Percentiles rank a stretch among this genome's conserved stretches.
Evolutionary conservation across 2,888 invertebrate species (phyloP).

Genomic region (Tetheella fluctuosa): DNA sequence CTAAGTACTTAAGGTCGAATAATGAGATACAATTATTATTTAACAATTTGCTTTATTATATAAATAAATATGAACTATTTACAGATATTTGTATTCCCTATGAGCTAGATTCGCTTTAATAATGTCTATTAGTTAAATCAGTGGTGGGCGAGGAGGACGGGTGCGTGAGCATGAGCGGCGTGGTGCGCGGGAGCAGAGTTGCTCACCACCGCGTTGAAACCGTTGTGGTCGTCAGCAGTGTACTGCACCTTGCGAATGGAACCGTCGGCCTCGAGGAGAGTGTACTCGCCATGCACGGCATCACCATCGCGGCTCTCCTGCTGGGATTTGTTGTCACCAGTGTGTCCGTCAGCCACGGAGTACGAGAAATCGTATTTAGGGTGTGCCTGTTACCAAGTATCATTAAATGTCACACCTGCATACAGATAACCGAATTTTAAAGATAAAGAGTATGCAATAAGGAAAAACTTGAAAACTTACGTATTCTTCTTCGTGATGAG

Average conservation of each 20-base stretch:
- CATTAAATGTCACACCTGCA: too few relatives aligned
- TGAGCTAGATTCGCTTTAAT: slow-evolving; percentile 16
- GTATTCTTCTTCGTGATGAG: slow-evolving; percentile 57
- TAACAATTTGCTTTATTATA: slow-evolving; percentile 29
- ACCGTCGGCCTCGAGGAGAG: slow-evolving; percentile 79
- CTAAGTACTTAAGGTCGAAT: too few relatives aligned
- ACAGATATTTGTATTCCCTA: slow-evolving; percentile 29
- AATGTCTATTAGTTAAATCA: slow-evolving; percentile 15
- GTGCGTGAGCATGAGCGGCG: slow-evolving; percentile 34
- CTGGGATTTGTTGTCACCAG: slow-evolving; percentile 82
- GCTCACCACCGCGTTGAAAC: slow-evolving; percentile 71
- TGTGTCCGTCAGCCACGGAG: slow-evolving; percentile 82
- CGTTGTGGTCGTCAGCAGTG: slow-evolving; percentile 79
- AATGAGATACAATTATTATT: slow-evolving; percentile 17
- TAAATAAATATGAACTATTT: slow-evolving; percentile 40
- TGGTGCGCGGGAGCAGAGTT: slow-evolving; percentile 63
- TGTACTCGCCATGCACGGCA: slow-evolving; percentile 72
- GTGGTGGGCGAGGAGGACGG: slow-evolving; percentile 20
- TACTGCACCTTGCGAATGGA: slow-evolving; percentile 82
- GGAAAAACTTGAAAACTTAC: slow-evolving; percentile 39
- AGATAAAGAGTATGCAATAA: not conserved
- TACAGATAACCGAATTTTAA: too few relatives aligned
- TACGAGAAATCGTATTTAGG: slow-evolving; percentile 84
- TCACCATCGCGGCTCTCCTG: slow-evolving; percentile 68
- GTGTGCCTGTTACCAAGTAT: slow-evolving; percentile 63